phyloP scores from a whole-genome alignment of 2,113 vertebrate genomes.

The Colaptes auratus region DNA sequence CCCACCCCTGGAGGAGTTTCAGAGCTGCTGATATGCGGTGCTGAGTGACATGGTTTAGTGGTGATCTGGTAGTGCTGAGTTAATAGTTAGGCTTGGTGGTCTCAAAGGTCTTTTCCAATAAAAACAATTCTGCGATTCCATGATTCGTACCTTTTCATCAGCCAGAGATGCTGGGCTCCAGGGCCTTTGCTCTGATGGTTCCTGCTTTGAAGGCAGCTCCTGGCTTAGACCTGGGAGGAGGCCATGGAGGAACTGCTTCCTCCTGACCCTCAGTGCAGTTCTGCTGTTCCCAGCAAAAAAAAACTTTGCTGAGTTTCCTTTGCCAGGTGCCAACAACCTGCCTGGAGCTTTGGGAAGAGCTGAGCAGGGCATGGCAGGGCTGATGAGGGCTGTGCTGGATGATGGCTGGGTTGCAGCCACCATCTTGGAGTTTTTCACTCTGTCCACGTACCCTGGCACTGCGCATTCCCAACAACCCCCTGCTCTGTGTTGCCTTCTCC shows the following conservation, averaged over 20 bases:
- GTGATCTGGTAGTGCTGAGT: not conserved
- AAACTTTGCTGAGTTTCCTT: not conserved
- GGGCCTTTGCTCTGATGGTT: accelerated
- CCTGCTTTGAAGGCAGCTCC: accelerated
- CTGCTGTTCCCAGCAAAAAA: not conserved
- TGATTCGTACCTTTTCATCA: not conserved
- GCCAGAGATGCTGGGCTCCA: accelerated
- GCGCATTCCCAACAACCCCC: not conserved
- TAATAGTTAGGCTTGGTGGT: not conserved
- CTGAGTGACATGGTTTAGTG: not conserved
- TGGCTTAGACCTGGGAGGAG: not conserved
- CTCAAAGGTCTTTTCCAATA: not conserved
- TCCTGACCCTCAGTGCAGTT: not conserved
- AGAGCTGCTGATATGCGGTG: not conserved
- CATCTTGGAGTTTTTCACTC: not conserved
- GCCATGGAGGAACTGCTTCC: accelerated
- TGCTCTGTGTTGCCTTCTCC: not conserved
- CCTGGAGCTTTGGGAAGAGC: not conserved
- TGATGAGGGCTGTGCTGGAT: not conserved
- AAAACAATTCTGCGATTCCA: not conserved
- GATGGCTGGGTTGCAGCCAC: accelerated
- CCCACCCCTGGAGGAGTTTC: not conserved
- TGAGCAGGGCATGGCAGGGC: not conserved
- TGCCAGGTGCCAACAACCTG: not conserved
- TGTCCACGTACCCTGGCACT: accelerated